Evolutionary conservation across 2,888 invertebrate species (phyloP).

Genomic region (Stenolophus ochropezus): DNA sequence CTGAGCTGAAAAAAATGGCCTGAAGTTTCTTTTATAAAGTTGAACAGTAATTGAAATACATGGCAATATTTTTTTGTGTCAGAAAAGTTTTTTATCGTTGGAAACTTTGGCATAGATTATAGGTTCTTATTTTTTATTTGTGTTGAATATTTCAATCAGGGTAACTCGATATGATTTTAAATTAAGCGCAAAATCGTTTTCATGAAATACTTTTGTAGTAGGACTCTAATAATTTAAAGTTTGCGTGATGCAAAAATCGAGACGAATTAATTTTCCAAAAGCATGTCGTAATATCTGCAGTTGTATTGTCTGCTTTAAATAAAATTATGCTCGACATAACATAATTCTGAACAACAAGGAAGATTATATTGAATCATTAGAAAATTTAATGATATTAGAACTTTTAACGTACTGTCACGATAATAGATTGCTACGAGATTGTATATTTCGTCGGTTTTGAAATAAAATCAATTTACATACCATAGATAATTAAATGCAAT

Average conservation of each 20-base stretch:
- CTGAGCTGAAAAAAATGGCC: conserved; percentile 15
- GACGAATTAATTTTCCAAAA: not conserved
- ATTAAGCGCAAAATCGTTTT: not conserved
- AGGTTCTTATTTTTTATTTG: conserved; percentile 38
- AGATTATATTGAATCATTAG: no score
- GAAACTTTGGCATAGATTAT: conserved; percentile 32
- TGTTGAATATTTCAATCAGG: conserved; percentile 6
- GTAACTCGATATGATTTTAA: not conserved
- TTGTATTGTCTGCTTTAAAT: not conserved
- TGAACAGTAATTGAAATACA: conserved; percentile 51
- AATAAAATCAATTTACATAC: no score
- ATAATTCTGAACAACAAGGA: no score
- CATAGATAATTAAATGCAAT: no score
- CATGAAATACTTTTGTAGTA: not conserved
- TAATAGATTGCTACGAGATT: no score
- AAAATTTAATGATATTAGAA: no score
- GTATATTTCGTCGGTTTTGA: no score
- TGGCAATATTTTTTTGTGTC: conserved; percentile 53
- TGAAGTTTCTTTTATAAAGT: conserved; percentile 45
- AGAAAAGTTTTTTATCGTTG: conserved; percentile 42
- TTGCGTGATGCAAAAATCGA: not conserved
- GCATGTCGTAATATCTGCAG: not conserved
- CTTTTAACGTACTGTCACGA: no score
- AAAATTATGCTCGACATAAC: no score
- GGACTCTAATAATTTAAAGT: not conserved